phyloP scores from a whole-genome alignment of 2,888 invertebrate species.

The Euclidia mi region DNA sequence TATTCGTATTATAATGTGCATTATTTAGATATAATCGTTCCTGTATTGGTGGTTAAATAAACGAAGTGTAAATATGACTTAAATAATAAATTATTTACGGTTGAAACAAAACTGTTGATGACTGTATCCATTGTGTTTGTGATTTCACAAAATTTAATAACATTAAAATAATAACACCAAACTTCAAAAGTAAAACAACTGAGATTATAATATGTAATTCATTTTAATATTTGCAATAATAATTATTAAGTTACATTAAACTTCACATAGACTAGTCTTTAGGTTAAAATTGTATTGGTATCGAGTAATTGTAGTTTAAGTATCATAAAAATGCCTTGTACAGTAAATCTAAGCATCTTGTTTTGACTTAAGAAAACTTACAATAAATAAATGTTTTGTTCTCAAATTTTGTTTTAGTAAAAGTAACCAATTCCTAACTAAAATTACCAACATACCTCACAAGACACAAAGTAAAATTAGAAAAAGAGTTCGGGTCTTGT shows the following conservation, averaged over 20 bases:
- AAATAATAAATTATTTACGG: background rate
- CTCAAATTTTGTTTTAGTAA: no score
- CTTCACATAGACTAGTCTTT: slow-evolving; percentile 66
- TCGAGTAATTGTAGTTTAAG: slow-evolving; percentile 15
- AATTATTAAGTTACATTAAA: slow-evolving; percentile 50
- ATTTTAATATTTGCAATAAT: slow-evolving; percentile 54
- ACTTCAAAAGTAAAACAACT: slow-evolving; percentile 9
- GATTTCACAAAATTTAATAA: no score
- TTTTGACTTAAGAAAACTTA: slow-evolving; percentile 25
- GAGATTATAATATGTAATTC: slow-evolving; percentile 47
- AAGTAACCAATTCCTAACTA: no score
- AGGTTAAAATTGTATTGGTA: slow-evolving; percentile 38
- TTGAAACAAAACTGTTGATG: no score
- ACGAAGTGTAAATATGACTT: slow-evolving; percentile 10
- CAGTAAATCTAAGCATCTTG: slow-evolving; percentile 39
- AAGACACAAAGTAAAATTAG: slow-evolving; percentile 3
- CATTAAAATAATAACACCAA: background rate
- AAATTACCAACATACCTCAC: no score
- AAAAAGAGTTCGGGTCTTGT: no score
- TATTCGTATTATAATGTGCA: slow-evolving; percentile 28
- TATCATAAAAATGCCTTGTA: slow-evolving; percentile 33
- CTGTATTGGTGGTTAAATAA: slow-evolving; percentile 10
- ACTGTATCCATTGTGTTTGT: no score
- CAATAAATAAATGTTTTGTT: slow-evolving; percentile 61
- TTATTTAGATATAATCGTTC: slow-evolving; percentile 23